phyloP scores from a whole-genome alignment of 2,888 invertebrate genomes.

The Anthoptus insignis region DNA sequence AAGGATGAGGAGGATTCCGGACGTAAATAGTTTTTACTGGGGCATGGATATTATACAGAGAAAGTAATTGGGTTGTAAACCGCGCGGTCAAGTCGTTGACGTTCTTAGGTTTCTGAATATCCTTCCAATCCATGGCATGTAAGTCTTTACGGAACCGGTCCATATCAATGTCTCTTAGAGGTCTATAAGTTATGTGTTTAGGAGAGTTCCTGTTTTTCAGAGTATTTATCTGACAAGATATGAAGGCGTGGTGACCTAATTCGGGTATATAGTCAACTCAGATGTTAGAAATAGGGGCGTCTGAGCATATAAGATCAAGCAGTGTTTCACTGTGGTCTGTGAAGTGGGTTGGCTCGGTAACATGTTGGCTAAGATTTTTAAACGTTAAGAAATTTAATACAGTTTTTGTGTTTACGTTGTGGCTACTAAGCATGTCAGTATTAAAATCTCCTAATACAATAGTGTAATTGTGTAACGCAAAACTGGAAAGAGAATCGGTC shows the following conservation, averaged over 20 bases:
- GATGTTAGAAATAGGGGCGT: not conserved
- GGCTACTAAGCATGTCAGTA: not conserved
- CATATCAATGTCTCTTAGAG: not conserved
- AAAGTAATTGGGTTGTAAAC: not conserved
- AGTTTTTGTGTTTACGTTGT: not conserved
- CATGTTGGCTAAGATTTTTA: not conserved
- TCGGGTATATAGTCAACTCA: not conserved
- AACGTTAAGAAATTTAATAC: not conserved
- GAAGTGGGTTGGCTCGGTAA: too few relatives aligned
- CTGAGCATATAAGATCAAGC: not conserved
- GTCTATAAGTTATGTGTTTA: not conserved
- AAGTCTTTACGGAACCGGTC: not conserved
- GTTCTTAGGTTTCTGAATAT: not conserved
- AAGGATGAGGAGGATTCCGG: not conserved
- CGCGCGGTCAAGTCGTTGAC: not conserved
- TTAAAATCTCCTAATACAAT: too few relatives aligned
- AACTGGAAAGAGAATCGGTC: not conserved
- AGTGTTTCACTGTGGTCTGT: too few relatives aligned
- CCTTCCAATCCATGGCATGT: not conserved
- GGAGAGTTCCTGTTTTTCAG: not conserved
- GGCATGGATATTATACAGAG: not conserved
- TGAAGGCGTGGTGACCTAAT: not conserved
- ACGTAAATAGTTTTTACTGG: not conserved
- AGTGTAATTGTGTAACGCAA: not conserved
- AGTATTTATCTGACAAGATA: not conserved